These are phyloP conservation scores for Pocillopora damicornis DNA, from an alignment of 64 coral and sea anemone species.

Conservation along the genomic window DNA sequence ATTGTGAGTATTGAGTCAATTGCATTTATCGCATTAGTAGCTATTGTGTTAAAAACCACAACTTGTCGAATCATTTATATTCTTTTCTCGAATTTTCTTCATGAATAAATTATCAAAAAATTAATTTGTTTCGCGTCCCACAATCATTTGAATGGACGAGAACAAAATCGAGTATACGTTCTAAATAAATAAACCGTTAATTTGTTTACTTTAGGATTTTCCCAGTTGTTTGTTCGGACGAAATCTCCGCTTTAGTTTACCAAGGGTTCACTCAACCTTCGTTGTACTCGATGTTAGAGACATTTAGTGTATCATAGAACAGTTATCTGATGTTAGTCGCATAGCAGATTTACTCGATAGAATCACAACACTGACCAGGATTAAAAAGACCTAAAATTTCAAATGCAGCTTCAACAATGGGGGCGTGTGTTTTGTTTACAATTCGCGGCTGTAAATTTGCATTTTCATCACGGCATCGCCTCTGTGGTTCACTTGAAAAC, in stretches of 20 bases:
- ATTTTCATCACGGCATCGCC: not conserved
- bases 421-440: conserved; percentile 7
- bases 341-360: not conserved
- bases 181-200: not conserved
- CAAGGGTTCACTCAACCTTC: no score
- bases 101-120: not conserved
- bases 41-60: not conserved
- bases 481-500: not conserved
- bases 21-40: not conserved
- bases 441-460: not conserved
- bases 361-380: not conserved
- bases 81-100: not conserved
- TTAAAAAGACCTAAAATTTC: not conserved
- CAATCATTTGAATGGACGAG: not conserved
- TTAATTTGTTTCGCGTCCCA: not conserved
- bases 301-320: not conserved
- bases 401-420: not conserved
- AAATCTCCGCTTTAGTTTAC: not conserved
- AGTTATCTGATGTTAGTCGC: not conserved
- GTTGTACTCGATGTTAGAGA: not conserved
- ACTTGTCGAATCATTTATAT: no score
- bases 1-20: conserved; percentile 57
- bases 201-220: not conserved
- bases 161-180: not conserved
- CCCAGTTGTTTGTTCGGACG: not conserved